Evolutionary conservation across 2,113 vertebrate species (phyloP), one percentile per base, ranked within the genome.

Genomic region (Hemicordylus capensis): DNA sequence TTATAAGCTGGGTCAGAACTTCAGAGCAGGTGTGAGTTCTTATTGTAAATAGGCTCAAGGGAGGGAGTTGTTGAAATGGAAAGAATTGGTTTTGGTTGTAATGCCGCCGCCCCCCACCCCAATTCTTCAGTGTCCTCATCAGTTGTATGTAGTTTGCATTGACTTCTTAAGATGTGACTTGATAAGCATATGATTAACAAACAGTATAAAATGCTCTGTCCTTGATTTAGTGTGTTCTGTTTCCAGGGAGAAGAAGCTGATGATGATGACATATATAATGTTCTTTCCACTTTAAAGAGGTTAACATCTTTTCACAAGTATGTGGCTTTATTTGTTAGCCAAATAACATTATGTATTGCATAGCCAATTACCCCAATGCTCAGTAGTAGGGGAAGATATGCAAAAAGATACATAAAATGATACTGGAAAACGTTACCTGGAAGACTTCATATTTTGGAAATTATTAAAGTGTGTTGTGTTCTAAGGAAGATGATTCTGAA

Each of bases 261-360:
- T 85, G 99, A 99, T 63, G 98, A 99, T 66, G 99, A 99, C 85
- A 98, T 99, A 86, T 99, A 99, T 95, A 99, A 98, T 17, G 99
- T 99, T 83, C 97, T 99, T 86, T 98, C 99, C 11, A 99, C 98
- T 6, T 96, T 99, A 51, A 99, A 99, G 92, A 97, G 98, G 86
- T 96, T 99, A 94, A 99, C 99, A 3, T 99, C 98, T 84, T 99
- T 99, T 93, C 99, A 99, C 95, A 99, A 99, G 99, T 99, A 97
- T 69, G 97, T 96, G 26, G 1, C 84, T 88, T 90, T 89, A 66
- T 58, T 86, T 93, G 74, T 69, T 76, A 46, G 56, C 82, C 56
- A 80, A 77, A 1, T 59, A 24, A 39, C 39, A 64, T 67, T 34
- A 15, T 31, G 42, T 51, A 28, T 64, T 72, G 22, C 78, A 83